Evolutionary conservation across 2,888 invertebrate genomes (phyloP), one percentile per base, ranked within the genome.

Genomic region (Mythimna impura): DNA sequence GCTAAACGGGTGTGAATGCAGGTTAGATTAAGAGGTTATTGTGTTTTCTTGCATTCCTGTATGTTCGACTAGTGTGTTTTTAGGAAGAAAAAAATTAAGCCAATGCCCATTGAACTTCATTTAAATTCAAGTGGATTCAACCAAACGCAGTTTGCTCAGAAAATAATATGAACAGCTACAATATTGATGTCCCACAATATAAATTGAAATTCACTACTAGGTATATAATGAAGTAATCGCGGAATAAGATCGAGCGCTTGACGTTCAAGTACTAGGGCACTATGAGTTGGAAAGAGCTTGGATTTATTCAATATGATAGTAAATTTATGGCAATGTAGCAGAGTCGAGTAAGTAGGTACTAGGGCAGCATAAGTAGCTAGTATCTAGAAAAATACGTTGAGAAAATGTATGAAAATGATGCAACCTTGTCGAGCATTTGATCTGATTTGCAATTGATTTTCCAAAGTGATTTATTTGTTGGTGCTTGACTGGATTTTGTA

Each of bases 271-370:
- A 73, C 81, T 30, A 76, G 70, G 73, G 65, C 36, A 22, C 20
- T 22, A 81, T 17, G 10, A 58, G 64, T 22, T 20, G 2, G 7
- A n/a, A 63, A 54, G 20, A 67, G 57, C 22, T 62, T 20, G 14
- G 47, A 71, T 65, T 43, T 60, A 58, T 70, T 64, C 47, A 47
- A 47, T 14, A 7, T 55, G 10, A 17, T 20, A 55, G 25, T 34
- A 22, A 57, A 55, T 68, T 12, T 52, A 70, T 66, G 68, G 62
- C 71, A 67, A 52, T 60, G 10, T 20, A 25, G 1, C 34, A 65
- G n/a, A 17, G 2, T 43, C 30, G 50, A 66, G 70, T 66, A 76
- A 57, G 76, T 66, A 76, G 50, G 76, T 66, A 76, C 55, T 34
- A 65, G 55, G 69, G 25, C n/a, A 40, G 30, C 55, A 70, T 55